A percentile compares a stretch with the other conserved stretches of the same genome.
phyloP scores from a whole-genome alignment of 2,113 vertebrate genomes.

The Caloenas nicobarica region DNA sequence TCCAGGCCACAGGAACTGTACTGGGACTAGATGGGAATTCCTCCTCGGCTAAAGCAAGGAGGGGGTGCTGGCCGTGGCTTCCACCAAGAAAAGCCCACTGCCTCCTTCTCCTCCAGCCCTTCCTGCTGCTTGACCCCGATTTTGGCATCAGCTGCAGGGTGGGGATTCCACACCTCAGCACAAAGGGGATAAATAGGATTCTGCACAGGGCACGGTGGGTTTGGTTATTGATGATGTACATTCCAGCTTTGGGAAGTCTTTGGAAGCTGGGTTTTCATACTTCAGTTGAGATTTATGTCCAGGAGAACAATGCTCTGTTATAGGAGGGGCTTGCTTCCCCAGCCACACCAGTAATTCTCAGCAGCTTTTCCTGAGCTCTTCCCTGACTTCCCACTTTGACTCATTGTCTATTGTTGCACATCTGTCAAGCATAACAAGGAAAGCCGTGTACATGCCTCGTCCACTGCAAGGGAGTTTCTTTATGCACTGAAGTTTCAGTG shows the following conservation, averaged over 20 bases:
- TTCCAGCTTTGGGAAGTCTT: neutral
- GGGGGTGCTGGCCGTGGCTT: neutral
- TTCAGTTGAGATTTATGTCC: slow-evolving; percentile 15
- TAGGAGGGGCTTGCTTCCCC: neutral
- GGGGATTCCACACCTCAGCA: neutral
- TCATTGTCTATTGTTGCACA: slow-evolving; percentile 34
- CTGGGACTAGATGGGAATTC: neutral
- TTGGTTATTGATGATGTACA: neutral
- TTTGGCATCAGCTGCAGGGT: neutral
- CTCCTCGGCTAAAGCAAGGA: neutral
- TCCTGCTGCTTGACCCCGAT: neutral
- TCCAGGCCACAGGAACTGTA: neutral
- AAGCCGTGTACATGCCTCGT: neutral
- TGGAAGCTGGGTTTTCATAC: neutral
- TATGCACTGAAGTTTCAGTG: neutral
- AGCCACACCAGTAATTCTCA: neutral
- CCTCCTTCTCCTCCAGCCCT: neutral
- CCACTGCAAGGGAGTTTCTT: neutral
- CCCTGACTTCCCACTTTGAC: neutral
- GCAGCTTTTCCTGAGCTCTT: neutral
- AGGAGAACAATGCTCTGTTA: neutral
- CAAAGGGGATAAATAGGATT: neutral
- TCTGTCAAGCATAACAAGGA: slow-evolving; percentile 5
- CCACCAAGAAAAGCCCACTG: neutral
- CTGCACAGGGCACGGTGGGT: neutral